These are phyloP conservation scores for Lissonota sp. DNA, from an alignment of 2,888 invertebrate genomes.

Conservation along the genomic window DNA sequence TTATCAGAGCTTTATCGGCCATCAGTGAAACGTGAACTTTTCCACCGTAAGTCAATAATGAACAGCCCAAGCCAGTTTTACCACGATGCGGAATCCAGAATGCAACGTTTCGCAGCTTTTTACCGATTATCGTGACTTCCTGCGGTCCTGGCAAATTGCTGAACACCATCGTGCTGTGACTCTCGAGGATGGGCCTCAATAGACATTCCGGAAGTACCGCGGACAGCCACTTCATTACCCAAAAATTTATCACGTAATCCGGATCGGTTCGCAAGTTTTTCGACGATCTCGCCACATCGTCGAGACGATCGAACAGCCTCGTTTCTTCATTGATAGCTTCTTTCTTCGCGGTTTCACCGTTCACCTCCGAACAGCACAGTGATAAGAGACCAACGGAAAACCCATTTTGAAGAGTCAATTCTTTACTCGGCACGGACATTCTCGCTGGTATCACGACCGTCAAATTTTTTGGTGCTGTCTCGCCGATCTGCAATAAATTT, in stretches of 20 bases:
- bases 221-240: constrained; percentile 84
- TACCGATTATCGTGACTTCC: constrained; percentile 82
- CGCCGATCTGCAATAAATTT: constrained; percentile 64
- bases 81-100: constrained; percentile 85
- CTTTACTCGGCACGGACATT: constrained; percentile 69
- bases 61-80: constrained; percentile 84
- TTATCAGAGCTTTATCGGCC: constrained; percentile 84
- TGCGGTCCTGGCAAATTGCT: constrained; percentile 85
- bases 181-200: constrained; percentile 82
- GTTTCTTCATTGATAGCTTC: constrained; percentile 35
- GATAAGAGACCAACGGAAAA: constrained; percentile 85
- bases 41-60: constrained; percentile 85
- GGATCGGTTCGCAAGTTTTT: constrained; percentile 81
- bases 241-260: constrained; percentile 85
- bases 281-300: constrained; percentile 80
- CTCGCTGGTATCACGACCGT: constrained; percentile 78
- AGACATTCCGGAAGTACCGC: constrained; percentile 83
- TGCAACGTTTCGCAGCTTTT: constrained; percentile 83
- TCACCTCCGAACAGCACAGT: constrained; percentile 80
- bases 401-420: constrained; percentile 82
- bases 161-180: constrained; percentile 85
- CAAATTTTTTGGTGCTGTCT: constrained; percentile 70
- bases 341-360: constrained; percentile 60
- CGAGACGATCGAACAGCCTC: constrained; percentile 72
- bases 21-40: constrained; percentile 84